Conservation (phyloP, 2,797 vertebrate species). For the Astyanax mexicanus region DNA sequence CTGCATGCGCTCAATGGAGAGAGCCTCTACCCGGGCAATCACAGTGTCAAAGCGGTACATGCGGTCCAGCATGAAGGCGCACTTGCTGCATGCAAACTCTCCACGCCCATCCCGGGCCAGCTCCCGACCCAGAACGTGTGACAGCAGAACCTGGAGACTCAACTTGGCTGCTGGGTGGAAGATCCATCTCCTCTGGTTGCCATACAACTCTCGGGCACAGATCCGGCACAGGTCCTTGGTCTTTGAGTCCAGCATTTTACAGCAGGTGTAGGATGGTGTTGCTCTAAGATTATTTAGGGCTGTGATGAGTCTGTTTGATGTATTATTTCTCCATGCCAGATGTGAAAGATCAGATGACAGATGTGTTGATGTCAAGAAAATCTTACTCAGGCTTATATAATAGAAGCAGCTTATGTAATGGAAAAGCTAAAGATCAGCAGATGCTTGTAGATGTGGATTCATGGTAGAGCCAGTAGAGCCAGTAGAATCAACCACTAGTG, state of each 20-base stretch:
- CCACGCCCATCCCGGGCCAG: slow-evolving; percentile 88
- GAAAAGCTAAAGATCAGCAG: not conserved
- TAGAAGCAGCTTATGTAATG: not conserved
- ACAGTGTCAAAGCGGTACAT: slow-evolving; percentile 91
- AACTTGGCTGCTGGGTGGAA: slow-evolving; percentile 93
- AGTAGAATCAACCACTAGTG: not conserved
- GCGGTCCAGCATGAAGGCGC: slow-evolving; percentile 95
- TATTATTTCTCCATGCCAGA: not conserved
- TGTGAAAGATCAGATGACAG: too few species aligned
- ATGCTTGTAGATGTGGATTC: not conserved
- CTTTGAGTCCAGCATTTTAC: slow-evolving; percentile 72
- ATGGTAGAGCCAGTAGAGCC: too few species aligned
- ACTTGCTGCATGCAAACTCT: slow-evolving; percentile 97
- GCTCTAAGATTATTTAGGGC: too few species aligned
- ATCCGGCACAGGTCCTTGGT: slow-evolving; percentile 92
- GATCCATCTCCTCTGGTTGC: slow-evolving; percentile 97
- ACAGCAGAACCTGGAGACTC: slow-evolving; percentile 93
- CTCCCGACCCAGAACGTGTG: slow-evolving; percentile 89
- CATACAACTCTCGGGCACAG: slow-evolving; percentile 92
- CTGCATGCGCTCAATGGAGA: slow-evolving; percentile 87
- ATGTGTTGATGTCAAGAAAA: too few species aligned
- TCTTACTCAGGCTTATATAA: too few species aligned
- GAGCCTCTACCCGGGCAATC: slow-evolving; percentile 85
- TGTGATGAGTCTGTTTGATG: too few species aligned
- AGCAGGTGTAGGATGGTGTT: not conserved